Conservation (phyloP, 2,888 invertebrate species). For the Melanchra persicariae region DNA sequence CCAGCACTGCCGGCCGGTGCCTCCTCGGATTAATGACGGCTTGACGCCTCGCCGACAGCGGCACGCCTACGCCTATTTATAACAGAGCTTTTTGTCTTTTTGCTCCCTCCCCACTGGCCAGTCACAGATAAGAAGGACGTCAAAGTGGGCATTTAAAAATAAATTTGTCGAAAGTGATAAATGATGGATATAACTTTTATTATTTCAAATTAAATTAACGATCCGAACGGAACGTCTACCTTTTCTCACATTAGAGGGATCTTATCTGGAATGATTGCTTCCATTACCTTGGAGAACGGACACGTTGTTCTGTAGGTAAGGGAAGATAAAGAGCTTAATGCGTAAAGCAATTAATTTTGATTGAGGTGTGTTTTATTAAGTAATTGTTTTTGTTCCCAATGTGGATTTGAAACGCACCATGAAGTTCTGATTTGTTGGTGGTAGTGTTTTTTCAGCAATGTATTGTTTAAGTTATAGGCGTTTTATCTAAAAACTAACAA, state of each 20-base stretch:
- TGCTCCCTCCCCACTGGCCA: constrained; percentile 78
- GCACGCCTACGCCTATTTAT: constrained; percentile 85
- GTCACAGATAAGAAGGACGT: constrained; percentile 86
- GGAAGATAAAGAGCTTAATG: constrained; percentile 90
- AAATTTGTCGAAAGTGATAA: constrained; percentile 91
- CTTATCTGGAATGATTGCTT: constrained; percentile 91
- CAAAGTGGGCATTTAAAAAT: constrained; percentile 89
- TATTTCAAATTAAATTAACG: constrained; percentile 91
- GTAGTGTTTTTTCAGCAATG: constrained; percentile 60
- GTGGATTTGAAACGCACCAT: constrained; percentile 83
- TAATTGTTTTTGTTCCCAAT: constrained; percentile 89
- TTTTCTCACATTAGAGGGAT: constrained; percentile 90
- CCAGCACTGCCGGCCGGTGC: constrained; percentile 48
- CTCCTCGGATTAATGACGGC: constrained; percentile 71
- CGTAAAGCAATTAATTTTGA: constrained; percentile 91
- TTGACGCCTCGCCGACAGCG: constrained; percentile 82
- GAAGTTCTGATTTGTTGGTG: constrained; percentile 72
- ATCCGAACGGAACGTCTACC: constrained; percentile 86
- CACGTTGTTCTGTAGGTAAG: constrained; percentile 88
- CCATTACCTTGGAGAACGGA: constrained; percentile 88
- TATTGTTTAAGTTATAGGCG: constrained; percentile 31
- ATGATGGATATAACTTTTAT: constrained; percentile 90
- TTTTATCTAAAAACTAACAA: constrained; percentile 24
- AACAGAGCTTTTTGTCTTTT: constrained; percentile 79
- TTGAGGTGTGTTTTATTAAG: constrained; percentile 90